phyloP scores from a whole-genome alignment of 2,797 vertebrate genomes.

The Acanthis flammea region DNA sequence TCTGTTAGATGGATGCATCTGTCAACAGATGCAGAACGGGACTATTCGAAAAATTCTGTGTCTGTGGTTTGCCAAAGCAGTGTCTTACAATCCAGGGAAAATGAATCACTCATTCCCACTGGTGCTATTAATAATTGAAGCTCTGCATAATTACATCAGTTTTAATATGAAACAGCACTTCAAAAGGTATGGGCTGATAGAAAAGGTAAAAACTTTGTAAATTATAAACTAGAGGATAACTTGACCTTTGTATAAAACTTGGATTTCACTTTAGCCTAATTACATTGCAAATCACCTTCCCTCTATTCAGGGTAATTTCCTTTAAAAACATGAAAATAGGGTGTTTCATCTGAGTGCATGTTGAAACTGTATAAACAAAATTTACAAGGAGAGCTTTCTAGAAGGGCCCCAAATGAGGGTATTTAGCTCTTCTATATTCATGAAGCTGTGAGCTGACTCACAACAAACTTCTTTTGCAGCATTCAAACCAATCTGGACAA shows the following conservation, averaged over 20 bases:
- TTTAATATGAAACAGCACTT: neutral
- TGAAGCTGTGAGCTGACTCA: neutral
- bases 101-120: neutral
- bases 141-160: neutral
- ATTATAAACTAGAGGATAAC: neutral
- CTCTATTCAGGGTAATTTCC: conserved; percentile 50
- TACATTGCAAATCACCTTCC: conserved; percentile 44
- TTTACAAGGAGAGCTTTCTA: conserved; percentile 54
- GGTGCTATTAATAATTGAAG: neutral
- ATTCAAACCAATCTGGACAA: conserved; percentile 27
- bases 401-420: neutral
- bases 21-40: neutral
- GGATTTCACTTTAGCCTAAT: conserved; percentile 47
- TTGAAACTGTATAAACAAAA: conserved; percentile 60
- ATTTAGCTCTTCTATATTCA: conserved; percentile 45
- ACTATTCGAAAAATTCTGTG: neutral
- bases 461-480: conserved; percentile 21
- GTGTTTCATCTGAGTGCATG: conserved; percentile 53
- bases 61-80: neutral
- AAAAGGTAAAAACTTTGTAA: conserved; percentile 32
- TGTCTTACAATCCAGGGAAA: neutral
- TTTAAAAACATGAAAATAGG: conserved; percentile 57
- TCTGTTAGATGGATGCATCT: neutral
- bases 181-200: neutral
- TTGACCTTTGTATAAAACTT: conserved; percentile 60